Evolutionary conservation across 2,113 vertebrate genomes (phyloP), one percentile per base, ranked within the genome.

Genomic region (Porphyrio hochstetteri): DNA sequence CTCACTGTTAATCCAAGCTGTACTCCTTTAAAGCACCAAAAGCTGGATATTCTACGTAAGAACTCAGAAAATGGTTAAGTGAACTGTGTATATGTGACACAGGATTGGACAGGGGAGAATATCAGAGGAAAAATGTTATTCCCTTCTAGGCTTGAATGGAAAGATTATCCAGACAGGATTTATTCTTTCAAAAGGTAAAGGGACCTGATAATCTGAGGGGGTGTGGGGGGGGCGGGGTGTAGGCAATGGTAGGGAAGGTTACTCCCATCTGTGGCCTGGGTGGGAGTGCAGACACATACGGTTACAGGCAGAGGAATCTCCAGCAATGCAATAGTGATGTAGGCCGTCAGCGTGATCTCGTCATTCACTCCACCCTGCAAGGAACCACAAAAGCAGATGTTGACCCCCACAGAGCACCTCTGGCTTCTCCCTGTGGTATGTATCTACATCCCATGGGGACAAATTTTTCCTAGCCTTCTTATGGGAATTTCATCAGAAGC

Each of bases 301-400:
- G 96, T 96, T 93, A 86, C 55, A 31, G 95, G 42, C 82, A 98
- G 92, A 75, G 95, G 93, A 18, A 96, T 95, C 93, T 98, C 97
- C 87, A 98, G 93, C 61, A 98, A 31, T 13, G 97, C 81, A 1
- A 96, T 97, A 31, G 68, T 86, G 71, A 98, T 82, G 35, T 96
- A 96, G 77, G 96, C 96, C 1, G 95, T 78, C 89, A 96, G 89
- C 0, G 93, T 74, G 46, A 96, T 53, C 70, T 97, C 95, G 0
- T 98, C 87, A 0, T 96, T 91, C 46, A 97, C 97, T 64, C 96
- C 96, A 33, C 97, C 97, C 97, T 98, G 95, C 57, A 80, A 44
- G 24, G 50, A 95, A 91, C 10, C 80, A 93, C 31, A 69, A 23
- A 78, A 36, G 36, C 16, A 60, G 36, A n/a, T 65, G n/a, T 16